These are phyloP conservation scores for Odontamblyopus rebecca DNA, from an alignment of 2,797 vertebrate species.

Conservation along the genomic window DNA sequence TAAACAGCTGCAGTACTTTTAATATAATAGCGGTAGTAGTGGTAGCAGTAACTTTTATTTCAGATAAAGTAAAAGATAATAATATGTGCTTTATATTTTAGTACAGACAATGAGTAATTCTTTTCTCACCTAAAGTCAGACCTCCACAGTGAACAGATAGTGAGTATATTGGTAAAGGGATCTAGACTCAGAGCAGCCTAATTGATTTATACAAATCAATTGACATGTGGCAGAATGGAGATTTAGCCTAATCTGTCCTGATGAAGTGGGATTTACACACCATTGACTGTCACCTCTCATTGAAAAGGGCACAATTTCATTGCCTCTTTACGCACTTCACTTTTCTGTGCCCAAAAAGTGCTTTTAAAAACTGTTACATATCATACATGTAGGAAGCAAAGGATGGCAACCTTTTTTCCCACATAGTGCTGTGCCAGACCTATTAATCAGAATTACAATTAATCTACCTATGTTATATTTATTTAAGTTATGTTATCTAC, in stretches of 20 bases:
- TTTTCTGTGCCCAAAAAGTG: neutral
- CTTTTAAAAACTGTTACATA: neutral
- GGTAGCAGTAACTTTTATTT: neutral
- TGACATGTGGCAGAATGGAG: slow-evolving; percentile 52
- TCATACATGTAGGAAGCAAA: neutral
- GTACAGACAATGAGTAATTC: neutral
- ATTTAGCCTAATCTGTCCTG: slow-evolving; percentile 64
- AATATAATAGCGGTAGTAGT: neutral
- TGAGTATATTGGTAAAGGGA: slow-evolving; percentile 17
- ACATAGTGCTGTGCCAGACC: neutral
- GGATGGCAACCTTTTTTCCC: neutral
- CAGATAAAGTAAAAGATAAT: neutral
- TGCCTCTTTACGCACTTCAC: slow-evolving; percentile 36
- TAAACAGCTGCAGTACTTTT: too few species aligned
- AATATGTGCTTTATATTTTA: neutral
- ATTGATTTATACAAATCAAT: slow-evolving; percentile 70
- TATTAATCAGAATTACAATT: neutral
- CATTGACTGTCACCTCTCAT: slow-evolving; percentile 56
- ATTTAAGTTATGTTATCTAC: neutral
- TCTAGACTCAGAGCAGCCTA: slow-evolving; percentile 51
- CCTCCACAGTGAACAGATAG: slow-evolving; percentile 8
- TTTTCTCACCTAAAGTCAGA: neutral
- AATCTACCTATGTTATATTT: neutral
- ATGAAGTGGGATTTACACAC: slow-evolving; percentile 73
- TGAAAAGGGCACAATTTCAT: slow-evolving; percentile 56